These are phyloP conservation scores for Rafetus swinhoei DNA, from an alignment of 2,113 vertebrate genomes.

Conservation along the genomic window DNA sequence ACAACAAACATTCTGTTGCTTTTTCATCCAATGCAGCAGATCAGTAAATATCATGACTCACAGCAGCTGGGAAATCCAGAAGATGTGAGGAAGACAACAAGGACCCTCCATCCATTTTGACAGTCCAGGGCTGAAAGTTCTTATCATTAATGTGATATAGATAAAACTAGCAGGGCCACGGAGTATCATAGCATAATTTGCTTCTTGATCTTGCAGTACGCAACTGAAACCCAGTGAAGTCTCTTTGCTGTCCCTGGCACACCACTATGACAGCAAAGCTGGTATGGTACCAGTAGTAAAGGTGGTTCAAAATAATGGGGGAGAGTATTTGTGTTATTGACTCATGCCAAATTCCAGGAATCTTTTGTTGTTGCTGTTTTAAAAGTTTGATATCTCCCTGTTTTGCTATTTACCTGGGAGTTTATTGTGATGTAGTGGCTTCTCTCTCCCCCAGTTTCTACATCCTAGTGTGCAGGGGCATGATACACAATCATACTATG, in stretches of 20 bases:
- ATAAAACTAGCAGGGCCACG: constrained; percentile 10
- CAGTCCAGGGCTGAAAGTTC: not conserved
- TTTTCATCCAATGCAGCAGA: not conserved
- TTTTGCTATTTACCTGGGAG: not conserved
- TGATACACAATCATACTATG: not conserved
- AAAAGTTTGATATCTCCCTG: not conserved
- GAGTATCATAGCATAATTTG: not conserved
- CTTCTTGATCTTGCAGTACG: not conserved
- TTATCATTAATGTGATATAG: not conserved
- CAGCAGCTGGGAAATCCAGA: constrained; percentile 9
- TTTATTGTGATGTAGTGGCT: not conserved
- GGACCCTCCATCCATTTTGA: not conserved
- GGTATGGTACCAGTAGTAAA: not conserved
- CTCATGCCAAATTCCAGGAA: not conserved
- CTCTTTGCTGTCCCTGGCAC: not conserved
- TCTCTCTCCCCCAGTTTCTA: not conserved
- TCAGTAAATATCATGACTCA: not conserved
- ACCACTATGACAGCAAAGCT: not conserved
- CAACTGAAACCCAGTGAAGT: not conserved
- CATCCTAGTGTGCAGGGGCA: not conserved
- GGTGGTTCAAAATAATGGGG: not conserved
- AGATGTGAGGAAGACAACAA: not conserved
- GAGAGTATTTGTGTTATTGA: not conserved
- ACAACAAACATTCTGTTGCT: not conserved
- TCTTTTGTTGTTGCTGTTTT: not conserved